Percentiles rank a stretch among this genome's conserved stretches.
phyloP scores from a whole-genome alignment of 2,113 vertebrate genomes.

The Callipepla squamata region DNA sequence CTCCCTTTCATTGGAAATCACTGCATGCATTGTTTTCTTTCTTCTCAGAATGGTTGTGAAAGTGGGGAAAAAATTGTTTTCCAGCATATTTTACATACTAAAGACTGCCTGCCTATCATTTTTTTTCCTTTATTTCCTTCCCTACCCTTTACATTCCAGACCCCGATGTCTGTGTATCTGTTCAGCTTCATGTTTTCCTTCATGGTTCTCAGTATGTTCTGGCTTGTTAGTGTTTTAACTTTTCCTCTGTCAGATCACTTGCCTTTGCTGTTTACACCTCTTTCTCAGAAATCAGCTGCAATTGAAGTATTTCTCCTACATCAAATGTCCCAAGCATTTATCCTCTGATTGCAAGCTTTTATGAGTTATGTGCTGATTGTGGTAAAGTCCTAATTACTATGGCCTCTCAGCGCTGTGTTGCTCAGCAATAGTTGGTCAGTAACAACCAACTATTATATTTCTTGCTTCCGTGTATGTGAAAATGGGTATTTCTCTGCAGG shows the following conservation, averaged over 20 bases:
- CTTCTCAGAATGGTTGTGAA: not conserved
- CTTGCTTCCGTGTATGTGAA: not conserved
- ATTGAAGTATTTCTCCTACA: not conserved
- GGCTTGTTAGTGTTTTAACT: not conserved
- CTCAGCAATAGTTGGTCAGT: not conserved
- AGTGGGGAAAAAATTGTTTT: not conserved
- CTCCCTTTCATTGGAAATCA: constrained; percentile 31
- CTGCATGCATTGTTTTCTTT: not conserved
- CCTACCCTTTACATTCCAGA: not conserved
- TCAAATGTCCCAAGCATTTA: not conserved
- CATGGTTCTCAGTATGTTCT: not conserved
- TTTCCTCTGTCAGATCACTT: not conserved
- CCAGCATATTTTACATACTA: not conserved
- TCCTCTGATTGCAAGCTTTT: not conserved
- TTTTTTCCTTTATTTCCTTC: not conserved
- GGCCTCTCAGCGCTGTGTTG: not conserved
- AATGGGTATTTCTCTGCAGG: not conserved
- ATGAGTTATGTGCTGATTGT: not conserved
- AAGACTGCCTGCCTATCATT: not conserved
- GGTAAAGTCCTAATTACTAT: not conserved
- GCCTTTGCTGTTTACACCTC: not conserved
- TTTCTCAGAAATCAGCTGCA: not conserved
- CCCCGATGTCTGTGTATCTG: accelerated
- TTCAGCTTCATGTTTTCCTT: not conserved
- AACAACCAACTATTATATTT: not conserved